A percentile compares a stretch with the other conserved stretches of the same genome.
Evolutionary conservation across 1,140 invertebrate genomes (phyloP).

Genomic region (Pseudomyrmex gracilis): DNA sequence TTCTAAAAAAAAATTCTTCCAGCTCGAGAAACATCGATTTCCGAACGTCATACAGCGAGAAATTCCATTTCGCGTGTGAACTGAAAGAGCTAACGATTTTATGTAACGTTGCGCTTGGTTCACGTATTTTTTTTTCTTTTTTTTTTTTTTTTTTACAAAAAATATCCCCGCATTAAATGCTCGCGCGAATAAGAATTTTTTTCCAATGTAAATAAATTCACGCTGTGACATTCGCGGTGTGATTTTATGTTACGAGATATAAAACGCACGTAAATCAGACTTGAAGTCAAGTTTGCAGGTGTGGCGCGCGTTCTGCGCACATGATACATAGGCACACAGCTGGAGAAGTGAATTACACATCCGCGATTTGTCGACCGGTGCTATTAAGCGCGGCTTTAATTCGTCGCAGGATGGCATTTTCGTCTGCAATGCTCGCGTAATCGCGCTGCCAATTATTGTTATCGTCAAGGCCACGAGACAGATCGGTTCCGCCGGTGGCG

Average conservation of each 20-base stretch:
- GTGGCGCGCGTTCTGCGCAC: background rate
- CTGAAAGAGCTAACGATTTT: background rate
- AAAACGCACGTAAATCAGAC: no score
- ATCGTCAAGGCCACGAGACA: constrained; percentile 68
- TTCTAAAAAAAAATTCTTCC: constrained; percentile 41
- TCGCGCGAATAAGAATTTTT: background rate
- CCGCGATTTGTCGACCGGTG: constrained; percentile 29
- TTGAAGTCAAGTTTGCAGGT: background rate
- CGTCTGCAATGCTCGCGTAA: constrained; percentile 32
- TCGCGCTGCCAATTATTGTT: constrained; percentile 69
- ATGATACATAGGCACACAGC: background rate
- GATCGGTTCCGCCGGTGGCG: constrained; percentile 50
- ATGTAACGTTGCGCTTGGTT: constrained; percentile 3
- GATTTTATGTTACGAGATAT: no score
- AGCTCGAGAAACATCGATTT: constrained; percentile 20
- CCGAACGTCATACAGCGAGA: constrained; percentile 4
- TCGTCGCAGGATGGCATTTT: constrained; percentile 10
- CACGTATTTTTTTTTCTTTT: no score
- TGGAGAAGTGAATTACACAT: constrained; percentile 39
- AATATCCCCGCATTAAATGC: background rate
- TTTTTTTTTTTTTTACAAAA: background rate
- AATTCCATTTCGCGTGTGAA: background rate
- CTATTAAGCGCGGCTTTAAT: constrained; percentile 46
- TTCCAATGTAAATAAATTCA: no score
- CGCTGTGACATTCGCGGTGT: no score